Evolutionary conservation across 1,140 invertebrate species (phyloP).

Genomic region (Platyscapa corneri): DNA sequence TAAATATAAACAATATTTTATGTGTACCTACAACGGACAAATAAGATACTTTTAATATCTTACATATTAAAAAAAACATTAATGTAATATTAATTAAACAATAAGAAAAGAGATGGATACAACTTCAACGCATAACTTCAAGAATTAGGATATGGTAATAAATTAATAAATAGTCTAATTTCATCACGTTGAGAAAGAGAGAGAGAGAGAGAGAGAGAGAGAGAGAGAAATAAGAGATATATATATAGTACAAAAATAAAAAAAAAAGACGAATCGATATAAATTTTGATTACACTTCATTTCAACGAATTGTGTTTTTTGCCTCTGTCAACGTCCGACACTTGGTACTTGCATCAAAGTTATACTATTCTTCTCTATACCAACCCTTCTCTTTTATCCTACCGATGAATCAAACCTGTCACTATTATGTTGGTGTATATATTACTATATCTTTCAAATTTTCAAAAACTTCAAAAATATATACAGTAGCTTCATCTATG

Average conservation of each 20-base stretch:
- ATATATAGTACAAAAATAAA: no score
- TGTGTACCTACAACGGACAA: constrained; percentile 30
- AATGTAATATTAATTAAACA: background rate
- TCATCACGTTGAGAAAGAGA: background rate
- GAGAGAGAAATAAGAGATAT: background rate
- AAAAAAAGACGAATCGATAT: constrained; percentile 30
- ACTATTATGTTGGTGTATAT: no score
- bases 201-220: background rate
- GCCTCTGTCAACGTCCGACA: constrained; percentile 44
- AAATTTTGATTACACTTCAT: constrained; percentile 40
- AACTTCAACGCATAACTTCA: background rate
- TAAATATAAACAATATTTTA: background rate
- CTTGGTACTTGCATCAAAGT: constrained; percentile 14
- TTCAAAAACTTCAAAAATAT: background rate
- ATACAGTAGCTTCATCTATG: constrained; percentile 1
- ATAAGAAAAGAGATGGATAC: background rate
- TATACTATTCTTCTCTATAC: no score
- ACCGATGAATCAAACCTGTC: background rate
- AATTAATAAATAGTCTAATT: background rate
- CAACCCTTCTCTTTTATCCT: no score
- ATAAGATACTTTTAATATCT: constrained; percentile 10
- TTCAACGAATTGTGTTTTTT: constrained; percentile 26
- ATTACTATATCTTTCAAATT: no score
- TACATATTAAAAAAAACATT: background rate
- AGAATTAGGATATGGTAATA: background rate